phyloP scores from a whole-genome alignment of 2,888 invertebrate species.

The Acronicta leporina region DNA sequence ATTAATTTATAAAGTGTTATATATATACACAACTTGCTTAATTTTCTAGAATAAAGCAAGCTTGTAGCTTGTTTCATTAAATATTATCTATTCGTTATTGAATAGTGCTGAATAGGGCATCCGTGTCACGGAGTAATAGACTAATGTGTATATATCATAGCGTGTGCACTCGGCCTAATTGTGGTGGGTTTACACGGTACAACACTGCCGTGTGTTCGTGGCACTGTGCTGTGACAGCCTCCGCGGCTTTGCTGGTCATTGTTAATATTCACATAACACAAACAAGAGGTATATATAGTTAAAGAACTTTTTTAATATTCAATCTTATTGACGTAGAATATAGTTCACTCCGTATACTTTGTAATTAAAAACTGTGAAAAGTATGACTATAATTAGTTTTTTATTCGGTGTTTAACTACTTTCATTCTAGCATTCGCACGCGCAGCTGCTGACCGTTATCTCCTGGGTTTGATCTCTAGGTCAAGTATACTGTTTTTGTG shows the following conservation, averaged over 20 bases:
- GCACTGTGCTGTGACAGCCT: conserved; percentile 40
- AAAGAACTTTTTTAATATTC: neutral
- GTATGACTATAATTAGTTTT: no score
- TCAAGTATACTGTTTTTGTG: no score
- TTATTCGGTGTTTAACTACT: no score
- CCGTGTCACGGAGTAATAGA: conserved; percentile 10
- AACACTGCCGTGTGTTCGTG: conserved; percentile 48
- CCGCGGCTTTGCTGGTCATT: conserved; percentile 30
- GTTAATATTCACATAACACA: conserved; percentile 9
- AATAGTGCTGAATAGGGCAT: conserved; percentile 6
- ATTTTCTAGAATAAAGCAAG: neutral
- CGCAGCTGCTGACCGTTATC: no score
- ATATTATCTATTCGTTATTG: neutral
- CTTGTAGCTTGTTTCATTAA: conserved; percentile 2
- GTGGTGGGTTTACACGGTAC: conserved; percentile 38
- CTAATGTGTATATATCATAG: conserved; percentile 1
- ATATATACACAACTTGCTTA: no score
- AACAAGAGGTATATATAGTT: neutral
- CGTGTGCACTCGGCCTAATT: conserved; percentile 41
- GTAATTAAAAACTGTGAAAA: no score
- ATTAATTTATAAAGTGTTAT: no score
- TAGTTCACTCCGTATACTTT: neutral
- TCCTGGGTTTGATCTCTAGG: no score
- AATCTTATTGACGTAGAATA: no score
- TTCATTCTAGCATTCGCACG: no score